Percentiles rank a stretch among this genome's conserved stretches.
Conservation (phyloP, 2,888 invertebrate species). For the Calliphora vomitoria region DNA sequence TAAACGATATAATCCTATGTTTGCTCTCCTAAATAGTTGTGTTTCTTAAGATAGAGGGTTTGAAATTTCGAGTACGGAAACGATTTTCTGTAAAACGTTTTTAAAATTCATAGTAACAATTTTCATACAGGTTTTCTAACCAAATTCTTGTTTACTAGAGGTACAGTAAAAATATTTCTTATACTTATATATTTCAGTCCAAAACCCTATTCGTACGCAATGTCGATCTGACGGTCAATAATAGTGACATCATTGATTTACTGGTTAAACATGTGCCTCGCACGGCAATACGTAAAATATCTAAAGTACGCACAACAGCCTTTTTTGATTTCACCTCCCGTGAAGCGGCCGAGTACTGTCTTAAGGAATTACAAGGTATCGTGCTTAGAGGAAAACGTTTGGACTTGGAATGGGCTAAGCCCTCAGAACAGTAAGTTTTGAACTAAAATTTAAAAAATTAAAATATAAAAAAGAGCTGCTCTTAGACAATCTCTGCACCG, state of each 20-base stretch:
- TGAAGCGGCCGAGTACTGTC: slow-evolving; percentile 77
- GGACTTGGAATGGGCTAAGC: slow-evolving; percentile 80
- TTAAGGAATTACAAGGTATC: slow-evolving; percentile 76
- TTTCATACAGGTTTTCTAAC: no score
- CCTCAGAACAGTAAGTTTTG: slow-evolving; percentile 78
- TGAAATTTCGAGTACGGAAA: no score
- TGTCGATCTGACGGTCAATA: slow-evolving; percentile 78
- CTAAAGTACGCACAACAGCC: slow-evolving; percentile 78
- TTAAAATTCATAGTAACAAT: no score
- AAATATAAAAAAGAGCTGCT: neutral
- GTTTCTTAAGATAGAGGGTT: no score
- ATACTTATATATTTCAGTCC: slow-evolving; percentile 73
- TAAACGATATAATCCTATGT: no score
- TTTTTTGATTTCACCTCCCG: slow-evolving; percentile 79
- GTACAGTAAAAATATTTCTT: neutral
- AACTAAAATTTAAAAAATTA: neutral
- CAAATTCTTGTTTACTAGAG: no score
- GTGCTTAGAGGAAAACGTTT: slow-evolving; percentile 75
- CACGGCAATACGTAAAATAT: slow-evolving; percentile 77
- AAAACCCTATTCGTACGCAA: slow-evolving; percentile 80
- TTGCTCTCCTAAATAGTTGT: no score
- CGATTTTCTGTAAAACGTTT: no score
- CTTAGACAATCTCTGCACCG: slow-evolving; percentile 78
- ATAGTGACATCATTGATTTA: slow-evolving; percentile 76
- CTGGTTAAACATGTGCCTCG: slow-evolving; percentile 76